Evolutionary conservation across 2,113 vertebrate species (phyloP).

Genomic region (Motacilla alba): DNA sequence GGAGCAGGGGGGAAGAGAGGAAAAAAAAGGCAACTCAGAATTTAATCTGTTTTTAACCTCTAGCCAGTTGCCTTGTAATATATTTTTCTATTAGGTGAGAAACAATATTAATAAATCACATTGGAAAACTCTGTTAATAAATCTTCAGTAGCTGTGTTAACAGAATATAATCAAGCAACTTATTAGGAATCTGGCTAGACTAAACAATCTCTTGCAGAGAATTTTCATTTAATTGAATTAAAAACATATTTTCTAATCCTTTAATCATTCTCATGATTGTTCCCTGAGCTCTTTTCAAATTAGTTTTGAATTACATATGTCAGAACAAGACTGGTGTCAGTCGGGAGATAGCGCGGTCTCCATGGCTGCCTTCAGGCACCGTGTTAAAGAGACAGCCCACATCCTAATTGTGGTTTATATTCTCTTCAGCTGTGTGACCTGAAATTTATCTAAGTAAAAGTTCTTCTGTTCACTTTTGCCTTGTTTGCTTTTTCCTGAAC

Average conservation of each 20-base stretch:
- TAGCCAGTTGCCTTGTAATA: background rate
- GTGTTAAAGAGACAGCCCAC: background rate
- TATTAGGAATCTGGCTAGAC: background rate
- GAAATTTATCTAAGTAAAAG: background rate
- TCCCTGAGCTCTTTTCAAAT: slow-evolving; percentile 10
- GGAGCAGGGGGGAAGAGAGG: fast-evolving
- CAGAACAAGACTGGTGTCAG: background rate
- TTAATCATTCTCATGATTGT: background rate
- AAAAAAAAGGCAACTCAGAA: background rate
- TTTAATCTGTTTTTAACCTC: background rate
- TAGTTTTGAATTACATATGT: background rate
- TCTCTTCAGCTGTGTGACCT: background rate
- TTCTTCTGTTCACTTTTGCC: background rate
- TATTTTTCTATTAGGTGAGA: background rate
- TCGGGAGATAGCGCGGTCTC: background rate
- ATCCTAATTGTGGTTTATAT: background rate
- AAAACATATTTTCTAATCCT: background rate
- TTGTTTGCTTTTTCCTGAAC: background rate
- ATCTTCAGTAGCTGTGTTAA: background rate
- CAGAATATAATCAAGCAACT: background rate
- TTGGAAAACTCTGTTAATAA: background rate
- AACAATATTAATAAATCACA: background rate
- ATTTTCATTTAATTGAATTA: slow-evolving; percentile 31
- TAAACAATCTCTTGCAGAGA: background rate
- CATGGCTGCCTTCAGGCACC: background rate